Evolutionary conservation across 2,113 vertebrate genomes (phyloP), one percentile per base, ranked within the genome.

Genomic region (Brachypteracias leptosomus): DNA sequence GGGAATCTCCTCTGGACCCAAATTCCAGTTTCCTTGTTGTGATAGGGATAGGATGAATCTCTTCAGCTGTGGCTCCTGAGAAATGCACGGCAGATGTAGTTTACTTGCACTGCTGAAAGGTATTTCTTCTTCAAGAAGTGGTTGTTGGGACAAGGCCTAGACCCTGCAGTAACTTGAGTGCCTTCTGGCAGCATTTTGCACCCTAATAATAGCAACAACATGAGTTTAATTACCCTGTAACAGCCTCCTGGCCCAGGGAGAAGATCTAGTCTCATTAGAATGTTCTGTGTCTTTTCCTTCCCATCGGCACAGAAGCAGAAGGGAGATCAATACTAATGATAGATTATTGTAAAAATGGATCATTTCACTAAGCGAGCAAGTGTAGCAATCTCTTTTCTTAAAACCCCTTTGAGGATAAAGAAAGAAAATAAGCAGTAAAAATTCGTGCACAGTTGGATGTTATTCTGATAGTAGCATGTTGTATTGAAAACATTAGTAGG

Each of bases 341-440:
- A 77, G 67, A 42, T 88, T 80, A 40, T 74, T 91, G 51, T 86
- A 71, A 90, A 93, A 87, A 62, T 51, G 18, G 31, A 35, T 76
- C 5, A 55, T 74, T 94, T 85, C 1, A 3, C 42, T 70, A 85
- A 88, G 80, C 4, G 16, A 74, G 55, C 26, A 77, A 86, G 74
- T 29, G 24, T 70, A 90, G 44, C 49, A 66, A 21, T 19, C 51
- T 21, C 5, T 67, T 2, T 8, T 87, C 59, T 85, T 81, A 82
- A 68, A 78, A 67, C 20, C 2, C 26, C 16, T 80, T 40, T 33
- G 51, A 91, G 59, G 28, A 63, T 58, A 83, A 63, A 76, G 55
- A 66, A 89, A 66, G 54, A 83, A 94, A 94, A 90, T 70, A 88
- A 85, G 66, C 40, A 33, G 49, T 88, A 42, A 91, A 91, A 89